These are phyloP conservation scores for Agrotis ipsilon DNA, from an alignment of 2,888 invertebrate genomes.

Conservation along the genomic window DNA sequence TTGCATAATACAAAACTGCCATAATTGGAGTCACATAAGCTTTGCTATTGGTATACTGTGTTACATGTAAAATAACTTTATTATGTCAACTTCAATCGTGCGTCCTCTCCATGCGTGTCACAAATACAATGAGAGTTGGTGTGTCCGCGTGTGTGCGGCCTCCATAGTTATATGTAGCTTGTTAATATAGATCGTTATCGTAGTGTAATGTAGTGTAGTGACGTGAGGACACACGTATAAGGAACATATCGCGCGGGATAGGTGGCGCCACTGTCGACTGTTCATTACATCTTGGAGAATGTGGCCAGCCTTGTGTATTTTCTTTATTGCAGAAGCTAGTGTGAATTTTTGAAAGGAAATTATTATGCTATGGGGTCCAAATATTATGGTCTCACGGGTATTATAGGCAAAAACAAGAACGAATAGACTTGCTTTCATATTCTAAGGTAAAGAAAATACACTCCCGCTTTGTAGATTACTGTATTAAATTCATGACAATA, in stretches of 20 bases:
- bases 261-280: constrained; percentile 49
- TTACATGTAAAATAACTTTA: too few species aligned
- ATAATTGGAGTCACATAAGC: too few species aligned
- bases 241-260: constrained; percentile 77
- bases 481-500: constrained; percentile 85
- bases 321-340: constrained; percentile 28
- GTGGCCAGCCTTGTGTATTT: constrained; percentile 44
- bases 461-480: constrained; percentile 68
- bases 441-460: constrained; percentile 47
- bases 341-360: background rate
- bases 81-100: constrained; percentile 18
- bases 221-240: constrained; percentile 64
- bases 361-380: background rate
- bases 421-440: constrained; percentile 1
- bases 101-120: constrained; percentile 32
- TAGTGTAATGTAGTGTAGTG: constrained; percentile 68
- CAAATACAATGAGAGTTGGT: constrained; percentile 37
- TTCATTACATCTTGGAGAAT: background rate
- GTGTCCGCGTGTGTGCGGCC: constrained; percentile 32
- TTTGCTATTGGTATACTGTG: too few species aligned
- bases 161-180: constrained; percentile 60
- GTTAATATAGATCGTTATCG: constrained; percentile 77
- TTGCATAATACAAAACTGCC: too few species aligned
- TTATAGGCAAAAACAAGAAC: constrained; percentile 9
- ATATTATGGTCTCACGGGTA: constrained; percentile 6